Conservation (phyloP, 2,797 vertebrate genomes). For the Helostoma temminkii region DNA sequence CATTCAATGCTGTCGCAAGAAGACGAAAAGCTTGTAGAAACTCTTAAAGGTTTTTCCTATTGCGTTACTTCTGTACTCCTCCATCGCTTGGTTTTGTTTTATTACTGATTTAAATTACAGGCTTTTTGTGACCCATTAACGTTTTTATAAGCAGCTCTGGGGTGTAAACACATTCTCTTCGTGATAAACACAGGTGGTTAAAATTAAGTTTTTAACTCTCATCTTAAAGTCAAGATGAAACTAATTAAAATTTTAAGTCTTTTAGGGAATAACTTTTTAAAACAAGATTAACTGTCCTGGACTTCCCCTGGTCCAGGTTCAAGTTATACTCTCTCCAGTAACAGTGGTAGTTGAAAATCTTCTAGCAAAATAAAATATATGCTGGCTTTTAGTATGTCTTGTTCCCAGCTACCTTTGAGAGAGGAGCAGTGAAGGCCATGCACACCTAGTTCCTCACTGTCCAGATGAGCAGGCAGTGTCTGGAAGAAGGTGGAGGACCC, state of each 20-base stretch:
- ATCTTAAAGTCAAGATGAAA: slow-evolving; percentile 4
- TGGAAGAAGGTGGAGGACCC: slow-evolving; percentile 71
- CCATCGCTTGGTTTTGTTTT: slow-evolving; percentile 17
- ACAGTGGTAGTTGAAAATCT: not conserved
- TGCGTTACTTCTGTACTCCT: not conserved
- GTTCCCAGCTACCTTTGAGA: slow-evolving; percentile 62
- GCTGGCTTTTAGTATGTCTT: not conserved
- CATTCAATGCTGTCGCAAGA: not conserved
- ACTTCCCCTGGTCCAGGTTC: not conserved
- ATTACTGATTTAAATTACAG: slow-evolving; percentile 26
- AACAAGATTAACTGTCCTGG: slow-evolving; percentile 24
- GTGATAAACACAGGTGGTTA: slow-evolving; percentile 38
- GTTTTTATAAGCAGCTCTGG: slow-evolving; percentile 27
- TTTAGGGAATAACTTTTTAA: slow-evolving; percentile 20
- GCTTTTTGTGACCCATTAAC: slow-evolving; percentile 36
- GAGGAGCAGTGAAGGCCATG: slow-evolving; percentile 49
- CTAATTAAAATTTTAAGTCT: slow-evolving; percentile 1
- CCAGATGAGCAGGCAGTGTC: slow-evolving; percentile 68
- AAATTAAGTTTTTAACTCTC: slow-evolving; percentile 22
- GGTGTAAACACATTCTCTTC: slow-evolving; percentile 15
- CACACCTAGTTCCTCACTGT: slow-evolving; percentile 73
- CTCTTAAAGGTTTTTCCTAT: slow-evolving; percentile 6
- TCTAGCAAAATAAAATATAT: slow-evolving; percentile 1
- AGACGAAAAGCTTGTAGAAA: not conserved
- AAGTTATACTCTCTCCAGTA: not conserved